These are phyloP conservation scores for Mesaphorura yosii DNA, from an alignment of 1,140 invertebrate species.

Conservation along the genomic window DNA sequence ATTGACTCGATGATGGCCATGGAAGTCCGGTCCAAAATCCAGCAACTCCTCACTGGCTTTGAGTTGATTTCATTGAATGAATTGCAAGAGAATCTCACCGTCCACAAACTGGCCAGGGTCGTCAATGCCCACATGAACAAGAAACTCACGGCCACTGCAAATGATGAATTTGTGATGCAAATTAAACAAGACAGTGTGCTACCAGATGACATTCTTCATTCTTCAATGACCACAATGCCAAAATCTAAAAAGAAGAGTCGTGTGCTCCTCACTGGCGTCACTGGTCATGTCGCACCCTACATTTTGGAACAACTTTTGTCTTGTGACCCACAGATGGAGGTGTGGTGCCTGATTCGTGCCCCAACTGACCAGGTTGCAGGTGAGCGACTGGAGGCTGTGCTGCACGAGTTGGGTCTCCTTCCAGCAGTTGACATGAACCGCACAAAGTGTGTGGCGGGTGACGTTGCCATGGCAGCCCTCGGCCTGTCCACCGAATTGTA, in stretches of 20 bases:
- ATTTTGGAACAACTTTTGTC: not conserved
- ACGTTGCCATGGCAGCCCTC: not conserved
- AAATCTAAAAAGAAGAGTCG: not conserved
- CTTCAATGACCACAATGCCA: no score
- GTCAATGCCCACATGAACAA: not conserved
- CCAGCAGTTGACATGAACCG: not conserved
- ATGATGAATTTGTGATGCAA: not conserved
- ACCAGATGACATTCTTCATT: not conserved
- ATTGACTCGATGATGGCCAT: constrained; percentile 15
- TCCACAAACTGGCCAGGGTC: not conserved
- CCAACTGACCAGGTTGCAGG: not conserved
- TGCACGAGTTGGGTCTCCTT: not conserved
- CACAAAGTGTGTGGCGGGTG: not conserved
- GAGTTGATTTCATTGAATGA: not conserved
- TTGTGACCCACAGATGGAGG: not conserved
- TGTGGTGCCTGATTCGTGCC: not conserved
- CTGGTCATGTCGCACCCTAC: not conserved
- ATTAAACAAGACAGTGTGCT: not conserved
- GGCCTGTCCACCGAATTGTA: constrained; percentile 2
- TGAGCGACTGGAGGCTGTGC: not conserved
- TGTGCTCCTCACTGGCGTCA: constrained; percentile 5
- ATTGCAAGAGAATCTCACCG: not conserved
- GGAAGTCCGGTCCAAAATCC: constrained; percentile 4
- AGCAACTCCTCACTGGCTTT: constrained; percentile 2
- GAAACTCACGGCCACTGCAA: not conserved